phyloP scores from a whole-genome alignment of 2,888 invertebrate genomes.

The Cataglyphis altisquamis region DNA sequence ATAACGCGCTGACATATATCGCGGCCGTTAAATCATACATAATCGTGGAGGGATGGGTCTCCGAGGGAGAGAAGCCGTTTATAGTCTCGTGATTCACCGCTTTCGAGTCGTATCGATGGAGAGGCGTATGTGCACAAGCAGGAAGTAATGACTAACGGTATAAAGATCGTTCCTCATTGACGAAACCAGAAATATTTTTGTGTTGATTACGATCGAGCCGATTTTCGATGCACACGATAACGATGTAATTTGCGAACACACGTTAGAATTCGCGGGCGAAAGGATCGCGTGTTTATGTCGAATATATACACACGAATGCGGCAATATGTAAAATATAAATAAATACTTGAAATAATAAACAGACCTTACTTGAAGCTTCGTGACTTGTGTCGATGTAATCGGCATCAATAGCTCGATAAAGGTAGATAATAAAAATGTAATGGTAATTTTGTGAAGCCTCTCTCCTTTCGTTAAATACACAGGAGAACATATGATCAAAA shows the following conservation, averaged over 20 bases:
- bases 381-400: neutral
- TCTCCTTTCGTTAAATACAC: neutral
- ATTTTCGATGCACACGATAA: neutral
- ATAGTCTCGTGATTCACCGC: constrained; percentile 67
- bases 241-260: neutral
- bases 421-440: constrained; percentile 15
- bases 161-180: constrained; percentile 47
- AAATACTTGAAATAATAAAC: neutral
- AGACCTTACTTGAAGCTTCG: neutral
- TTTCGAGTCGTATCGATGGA: constrained; percentile 41
- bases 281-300: neutral
- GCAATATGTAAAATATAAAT: neutral
- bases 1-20: constrained; percentile 22
- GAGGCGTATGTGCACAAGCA: constrained; percentile 51
- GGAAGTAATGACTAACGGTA: constrained; percentile 70
- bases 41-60: too few relatives aligned
- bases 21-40: constrained; percentile 63
- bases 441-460: neutral
- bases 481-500: neutral
- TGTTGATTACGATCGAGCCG: neutral
- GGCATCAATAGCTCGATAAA: neutral
- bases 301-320: neutral
- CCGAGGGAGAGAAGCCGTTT: constrained; percentile 58
- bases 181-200: constrained; percentile 43
- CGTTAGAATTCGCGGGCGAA: neutral